Evolutionary conservation across 1,140 invertebrate genomes (phyloP), one percentile per base, ranked within the genome.

Genomic region (Papilio helenus): DNA sequence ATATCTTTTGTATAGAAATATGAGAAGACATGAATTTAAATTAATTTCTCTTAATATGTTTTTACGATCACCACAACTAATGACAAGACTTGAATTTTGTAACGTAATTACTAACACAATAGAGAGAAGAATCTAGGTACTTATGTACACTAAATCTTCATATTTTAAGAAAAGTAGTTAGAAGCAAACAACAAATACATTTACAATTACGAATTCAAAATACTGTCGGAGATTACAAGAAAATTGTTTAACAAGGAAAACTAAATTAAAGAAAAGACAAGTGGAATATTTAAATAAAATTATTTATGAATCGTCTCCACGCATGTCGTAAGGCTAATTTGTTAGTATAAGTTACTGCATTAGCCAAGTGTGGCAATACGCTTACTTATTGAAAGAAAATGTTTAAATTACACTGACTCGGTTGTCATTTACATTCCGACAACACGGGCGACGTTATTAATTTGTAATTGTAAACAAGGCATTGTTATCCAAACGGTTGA

Each of bases 391-490:
- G 61, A 68, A 68, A 68, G 61, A 68, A 68, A 68, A 68, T 68
- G 61, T 68, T 68, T 68, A 68, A 68, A 68, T 68, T 14, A 29
- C 61, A 68, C 58, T 26, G 61, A 68, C 26, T 29, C 23, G 12
- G 26, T 68, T 68, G 61, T 68, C 61, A 68, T 65, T 65, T 26
- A 65, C 58, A 65, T 68, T 29, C 61, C 61, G 14, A 68, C 61
- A 68, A 68, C 61, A 68, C 26, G 14, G 26, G 12, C 23, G 61
- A 44, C 18, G 72, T 49, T 49, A 74, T 74, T 49, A 74, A 74
- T 49, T 74, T 49, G 72, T 74, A 49, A 72, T 46, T 49, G 20
- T 74, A 74, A 74, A 74, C 72, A 74, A 3, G 12, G n/a, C 72
- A 74, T 74, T 74, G 72, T 74, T 18, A 74, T 74, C 42, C 39